Percentiles rank a stretch among this genome's conserved stretches.
Evolutionary conservation across 2,113 vertebrate genomes (phyloP).

Genomic region (Periophthalmodon schlosseri): DNA sequence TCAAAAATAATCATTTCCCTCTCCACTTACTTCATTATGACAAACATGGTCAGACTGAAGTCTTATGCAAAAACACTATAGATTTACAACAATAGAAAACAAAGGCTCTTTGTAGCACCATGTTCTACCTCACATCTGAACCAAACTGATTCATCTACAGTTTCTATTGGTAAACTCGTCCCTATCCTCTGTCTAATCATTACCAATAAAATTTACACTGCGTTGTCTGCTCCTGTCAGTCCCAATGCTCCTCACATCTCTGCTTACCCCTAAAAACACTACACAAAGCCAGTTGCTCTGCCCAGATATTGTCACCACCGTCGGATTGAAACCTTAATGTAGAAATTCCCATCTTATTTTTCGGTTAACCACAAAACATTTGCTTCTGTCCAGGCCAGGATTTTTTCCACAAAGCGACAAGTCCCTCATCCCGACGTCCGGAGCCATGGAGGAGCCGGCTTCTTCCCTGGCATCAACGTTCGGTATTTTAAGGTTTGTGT

Average conservation of each 20-base stretch:
- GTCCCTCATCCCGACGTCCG: background rate
- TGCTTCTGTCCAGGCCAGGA: constrained; percentile 6
- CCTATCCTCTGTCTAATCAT: background rate
- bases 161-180: background rate
- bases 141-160: background rate
- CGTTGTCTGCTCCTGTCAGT: background rate
- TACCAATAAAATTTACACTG: constrained; percentile 5
- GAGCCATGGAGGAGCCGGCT: background rate
- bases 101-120: background rate
- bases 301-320: constrained; percentile 14
- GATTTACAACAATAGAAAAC: background rate
- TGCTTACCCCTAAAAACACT: background rate
- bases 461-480: background rate
- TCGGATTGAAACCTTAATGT: constrained; percentile 9
- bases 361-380: constrained; percentile 24
- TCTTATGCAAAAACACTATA: too few species aligned
- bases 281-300: background rate
- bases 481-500: constrained; percentile 3
- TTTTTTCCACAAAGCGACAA: constrained; percentile 18
- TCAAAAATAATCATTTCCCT: too few species aligned
- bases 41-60: too few species aligned
- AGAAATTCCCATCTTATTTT: constrained; percentile 22
- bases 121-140: background rate
- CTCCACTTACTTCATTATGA: too few species aligned
- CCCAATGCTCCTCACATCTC: background rate